phyloP scores from a whole-genome alignment of 1,140 invertebrate genomes.

The Drosophila azteca region DNA sequence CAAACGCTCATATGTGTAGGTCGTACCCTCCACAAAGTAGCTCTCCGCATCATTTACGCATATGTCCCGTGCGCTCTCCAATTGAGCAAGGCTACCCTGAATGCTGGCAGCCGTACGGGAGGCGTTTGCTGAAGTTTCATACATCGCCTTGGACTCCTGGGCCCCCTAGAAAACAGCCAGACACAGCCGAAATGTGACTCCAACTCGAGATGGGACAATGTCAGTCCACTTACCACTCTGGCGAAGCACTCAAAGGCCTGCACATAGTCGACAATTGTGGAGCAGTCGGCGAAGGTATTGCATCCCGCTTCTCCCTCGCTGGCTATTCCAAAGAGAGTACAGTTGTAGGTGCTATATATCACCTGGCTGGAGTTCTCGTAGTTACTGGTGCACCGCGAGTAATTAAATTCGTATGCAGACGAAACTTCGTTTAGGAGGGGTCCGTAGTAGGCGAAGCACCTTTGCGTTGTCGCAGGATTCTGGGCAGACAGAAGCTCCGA shows the following conservation, averaged over 20 bases:
- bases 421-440: constrained; percentile 32
- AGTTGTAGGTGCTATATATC: constrained; percentile 14
- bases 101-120: constrained; percentile 17
- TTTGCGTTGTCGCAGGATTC: constrained; percentile 5
- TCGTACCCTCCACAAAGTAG: constrained; percentile 37
- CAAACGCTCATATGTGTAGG: constrained; percentile 31
- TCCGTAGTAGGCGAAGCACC: constrained; percentile 44
- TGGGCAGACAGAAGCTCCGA: constrained; percentile 33
- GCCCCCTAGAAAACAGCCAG: constrained; percentile 23
- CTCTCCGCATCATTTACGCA: constrained; percentile 50
- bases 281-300: constrained; percentile 22
- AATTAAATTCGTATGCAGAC: constrained; percentile 18
- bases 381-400: constrained; percentile 1
- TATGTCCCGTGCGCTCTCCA: constrained; percentile 9
- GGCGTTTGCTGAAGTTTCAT: constrained; percentile 42
- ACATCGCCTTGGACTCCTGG: constrained; percentile 52
- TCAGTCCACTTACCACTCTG: constrained; percentile 25
- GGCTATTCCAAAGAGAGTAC: constrained; percentile 17
- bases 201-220: too few relatives aligned
- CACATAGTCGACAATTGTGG: constrained; percentile 32
- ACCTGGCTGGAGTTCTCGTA: neutral
- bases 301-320: constrained; percentile 6
- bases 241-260: constrained; percentile 55
- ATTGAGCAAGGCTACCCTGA: constrained; percentile 6
- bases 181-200: too few relatives aligned